Evolutionary conservation across 2,113 vertebrate genomes (phyloP), one percentile per base, ranked within the genome.

Genomic region (Chaetops frenatus): DNA sequence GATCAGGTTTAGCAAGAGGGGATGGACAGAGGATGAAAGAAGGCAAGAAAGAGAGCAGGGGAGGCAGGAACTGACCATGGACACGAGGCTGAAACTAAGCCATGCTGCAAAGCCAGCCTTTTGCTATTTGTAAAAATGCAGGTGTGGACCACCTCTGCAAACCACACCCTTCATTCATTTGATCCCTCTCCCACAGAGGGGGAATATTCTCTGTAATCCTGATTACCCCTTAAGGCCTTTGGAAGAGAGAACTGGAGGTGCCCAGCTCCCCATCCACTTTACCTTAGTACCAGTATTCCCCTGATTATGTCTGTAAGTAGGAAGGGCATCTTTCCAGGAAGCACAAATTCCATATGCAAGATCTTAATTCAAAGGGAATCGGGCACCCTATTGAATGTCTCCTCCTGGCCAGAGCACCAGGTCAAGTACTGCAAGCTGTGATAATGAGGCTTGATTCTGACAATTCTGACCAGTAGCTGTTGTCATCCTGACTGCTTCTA

Each of bases 341-440:
- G 67, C 54, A 56, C 0, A 14, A 93, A 90, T 88, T 77, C 67
- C 40, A 53, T 5, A 50, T 18, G n/a, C 38, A 72, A 88, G 61
- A 92, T 38, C 56, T 88, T 81, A 92, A 93, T 86, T 96, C 95
- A 81, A 76, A 96, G 81, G 86, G 90, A 94, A 92, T 86, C n/a
- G 93, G 90, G 96, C 86, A 96, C 92, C 80, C 86, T 95, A 86
- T 3, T 92, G 92, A 64, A 94, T 74, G 77, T 86, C 92, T 92
- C 87, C 92, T 94, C 47, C 94, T 91, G 95, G 92, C 90, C 95
- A 95, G 96, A 92, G 95, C 94, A 94, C 42, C 76, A 60, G 86
- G 96, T 96, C 95, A 96, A 96, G 82, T 96, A 96, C 95, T 95
- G 93, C 82, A 35, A 95, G 95, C 92, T 95, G 95, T 94, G 92